Percentiles rank a stretch among this genome's conserved stretches.
These are phyloP conservation scores for Rhea pennata DNA, from an alignment of 2,113 vertebrate species.

Conservation along the genomic window DNA sequence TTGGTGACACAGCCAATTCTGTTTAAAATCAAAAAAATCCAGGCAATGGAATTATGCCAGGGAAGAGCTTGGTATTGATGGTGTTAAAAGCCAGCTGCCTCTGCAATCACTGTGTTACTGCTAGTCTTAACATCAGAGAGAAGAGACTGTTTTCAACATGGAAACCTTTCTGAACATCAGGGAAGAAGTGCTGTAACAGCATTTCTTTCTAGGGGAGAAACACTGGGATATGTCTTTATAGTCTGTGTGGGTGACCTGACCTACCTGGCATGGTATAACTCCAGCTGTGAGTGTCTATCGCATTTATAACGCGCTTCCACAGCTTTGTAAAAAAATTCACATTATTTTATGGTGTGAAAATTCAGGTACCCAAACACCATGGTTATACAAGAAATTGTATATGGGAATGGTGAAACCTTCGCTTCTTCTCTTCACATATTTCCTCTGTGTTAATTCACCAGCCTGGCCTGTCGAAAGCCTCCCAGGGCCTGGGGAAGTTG, in stretches of 20 bases:
- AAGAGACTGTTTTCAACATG: neutral
- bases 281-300: neutral
- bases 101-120: neutral
- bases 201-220: neutral
- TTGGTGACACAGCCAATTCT: neutral
- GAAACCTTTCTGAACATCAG: neutral
- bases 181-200: neutral
- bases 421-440: neutral
- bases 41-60: neutral
- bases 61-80: neutral
- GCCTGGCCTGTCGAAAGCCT: neutral
- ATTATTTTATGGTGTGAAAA: neutral
- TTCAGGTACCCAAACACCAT: neutral
- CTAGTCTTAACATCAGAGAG: neutral
- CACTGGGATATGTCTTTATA: fast-evolving
- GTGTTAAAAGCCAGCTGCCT: neutral
- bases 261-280: neutral
- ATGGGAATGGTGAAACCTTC: neutral
- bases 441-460: neutral
- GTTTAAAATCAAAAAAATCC: neutral
- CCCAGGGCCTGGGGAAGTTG: neutral
- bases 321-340: neutral
- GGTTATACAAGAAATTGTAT: neutral
- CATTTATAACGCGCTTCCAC: neutral
- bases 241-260: neutral